These are phyloP conservation scores for Vultur gryphus DNA, from an alignment of 2,797 vertebrate species.

Conservation along the genomic window DNA sequence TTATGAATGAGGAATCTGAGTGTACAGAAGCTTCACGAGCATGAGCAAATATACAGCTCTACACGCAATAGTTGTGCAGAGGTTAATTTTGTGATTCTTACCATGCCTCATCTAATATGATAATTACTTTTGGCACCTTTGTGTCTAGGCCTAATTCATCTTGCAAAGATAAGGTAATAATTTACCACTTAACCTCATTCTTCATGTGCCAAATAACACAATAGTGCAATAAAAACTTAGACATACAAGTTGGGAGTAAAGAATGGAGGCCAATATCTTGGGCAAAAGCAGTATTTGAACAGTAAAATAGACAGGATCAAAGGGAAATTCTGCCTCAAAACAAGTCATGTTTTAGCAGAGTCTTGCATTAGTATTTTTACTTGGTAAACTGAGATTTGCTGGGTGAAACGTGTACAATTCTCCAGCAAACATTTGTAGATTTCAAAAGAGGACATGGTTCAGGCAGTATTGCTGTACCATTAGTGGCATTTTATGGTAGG, in stretches of 20 bases:
- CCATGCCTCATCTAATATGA: not conserved
- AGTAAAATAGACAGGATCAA: not conserved
- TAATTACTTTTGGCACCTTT: conserved; percentile 28
- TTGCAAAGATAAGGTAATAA: not conserved
- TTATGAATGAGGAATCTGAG: not conserved
- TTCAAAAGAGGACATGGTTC: conserved; percentile 39
- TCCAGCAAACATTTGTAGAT: conserved; percentile 16
- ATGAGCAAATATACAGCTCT: not conserved
- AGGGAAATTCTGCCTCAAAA: not conserved
- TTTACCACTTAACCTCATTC: conserved; percentile 4
- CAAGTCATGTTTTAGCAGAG: not conserved
- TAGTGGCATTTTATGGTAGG: not conserved
- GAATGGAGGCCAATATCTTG: not conserved
- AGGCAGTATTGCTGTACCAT: not conserved
- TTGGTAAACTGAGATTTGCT: not conserved
- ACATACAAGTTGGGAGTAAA: conserved; percentile 21
- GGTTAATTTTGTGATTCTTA: not conserved
- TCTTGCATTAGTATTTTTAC: not conserved
- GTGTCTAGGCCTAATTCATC: not conserved
- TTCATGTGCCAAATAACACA: not conserved
- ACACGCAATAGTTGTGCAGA: not conserved
- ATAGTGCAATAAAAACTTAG: not conserved
- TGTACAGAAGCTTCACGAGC: not conserved
- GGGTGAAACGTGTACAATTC: not conserved
- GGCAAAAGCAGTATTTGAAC: not conserved